phyloP scores from a whole-genome alignment of 1,140 invertebrate species.

The Battus philenor region DNA sequence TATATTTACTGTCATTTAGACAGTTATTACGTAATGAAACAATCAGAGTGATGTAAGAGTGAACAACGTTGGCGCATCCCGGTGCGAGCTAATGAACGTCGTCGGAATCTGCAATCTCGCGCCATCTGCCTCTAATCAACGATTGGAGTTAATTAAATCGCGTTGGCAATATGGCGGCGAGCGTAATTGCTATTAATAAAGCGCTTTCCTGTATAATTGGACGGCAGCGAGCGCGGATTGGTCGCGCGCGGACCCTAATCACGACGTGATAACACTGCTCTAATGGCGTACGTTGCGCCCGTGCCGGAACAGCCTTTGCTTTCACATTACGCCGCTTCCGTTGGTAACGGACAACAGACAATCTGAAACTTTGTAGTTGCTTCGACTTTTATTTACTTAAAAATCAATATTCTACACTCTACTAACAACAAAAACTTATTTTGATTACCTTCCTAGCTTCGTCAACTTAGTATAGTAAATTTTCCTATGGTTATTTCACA shows the following conservation, averaged over 20 bases:
- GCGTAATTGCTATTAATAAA: conserved; percentile 74
- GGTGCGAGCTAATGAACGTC: conserved; percentile 55
- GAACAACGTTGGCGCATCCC: conserved; percentile 18
- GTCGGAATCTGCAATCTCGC: conserved; percentile 56
- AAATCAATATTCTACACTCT: too few species aligned
- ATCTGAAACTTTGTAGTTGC: too few species aligned
- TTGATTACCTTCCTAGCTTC: too few species aligned
- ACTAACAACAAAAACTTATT: too few species aligned
- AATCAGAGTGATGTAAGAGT: not conserved
- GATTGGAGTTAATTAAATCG: conserved; percentile 73
- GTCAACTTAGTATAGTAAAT: too few species aligned
- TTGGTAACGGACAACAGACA: too few species aligned
- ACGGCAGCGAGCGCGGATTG: conserved; percentile 54
- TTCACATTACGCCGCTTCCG: conserved; percentile 11
- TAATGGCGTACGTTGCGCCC: conserved; percentile 53
- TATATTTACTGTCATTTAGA: too few species aligned
- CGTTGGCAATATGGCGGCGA: conserved; percentile 66
- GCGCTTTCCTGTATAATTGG: conserved; percentile 73
- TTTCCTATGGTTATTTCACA: too few species aligned
- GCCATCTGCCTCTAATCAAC: conserved; percentile 72
- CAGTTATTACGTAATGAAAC: too few species aligned
- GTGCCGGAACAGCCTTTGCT: conserved; percentile 32
- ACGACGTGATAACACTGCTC: conserved; percentile 69
- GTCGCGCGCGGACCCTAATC: conserved; percentile 56
- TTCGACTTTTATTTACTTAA: too few species aligned